These are phyloP conservation scores for Apocheima hispidaria DNA, from an alignment of 2,888 invertebrate genomes.

Conservation along the genomic window DNA sequence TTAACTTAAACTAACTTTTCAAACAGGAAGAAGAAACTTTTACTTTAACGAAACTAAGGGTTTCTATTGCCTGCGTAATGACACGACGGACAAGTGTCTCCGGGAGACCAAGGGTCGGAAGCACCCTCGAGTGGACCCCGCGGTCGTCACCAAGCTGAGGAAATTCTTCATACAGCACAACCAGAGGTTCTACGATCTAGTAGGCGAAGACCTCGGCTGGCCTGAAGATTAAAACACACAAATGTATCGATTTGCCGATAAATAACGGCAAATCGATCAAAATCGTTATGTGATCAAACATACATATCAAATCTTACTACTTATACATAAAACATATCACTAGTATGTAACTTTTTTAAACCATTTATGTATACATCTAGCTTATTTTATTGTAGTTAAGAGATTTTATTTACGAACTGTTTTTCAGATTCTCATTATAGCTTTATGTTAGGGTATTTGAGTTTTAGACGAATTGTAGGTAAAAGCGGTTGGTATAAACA, in stretches of 20 bases:
- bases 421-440: constrained; percentile 39
- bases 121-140: constrained; percentile 94
- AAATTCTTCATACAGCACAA: constrained; percentile 96
- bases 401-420: constrained; percentile 60
- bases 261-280: constrained; percentile 29
- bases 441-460: constrained; percentile 32
- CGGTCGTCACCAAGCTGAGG: constrained; percentile 91
- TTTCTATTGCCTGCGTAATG: constrained; percentile 96
- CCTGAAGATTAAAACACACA: constrained; percentile 89
- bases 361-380: constrained; percentile 82
- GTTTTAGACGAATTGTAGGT: constrained; percentile 43
- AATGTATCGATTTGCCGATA: constrained; percentile 21
- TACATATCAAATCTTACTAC: constrained; percentile 62
- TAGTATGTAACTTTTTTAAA: constrained; percentile 77
- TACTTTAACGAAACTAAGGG: constrained; percentile 99
- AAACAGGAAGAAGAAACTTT: constrained; percentile 92
- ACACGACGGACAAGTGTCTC: constrained; percentile 94
- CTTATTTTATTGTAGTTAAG: constrained; percentile 63
- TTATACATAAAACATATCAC: constrained; percentile 71
- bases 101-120: constrained; percentile 92
- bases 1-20: neutral
- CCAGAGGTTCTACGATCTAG: constrained; percentile 95
- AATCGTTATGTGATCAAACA: constrained; percentile 73
- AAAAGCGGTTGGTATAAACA: constrained; percentile 37
- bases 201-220: constrained; percentile 98